phyloP scores from a whole-genome alignment of 2,888 invertebrate species.

The Harpalus rufipes region DNA sequence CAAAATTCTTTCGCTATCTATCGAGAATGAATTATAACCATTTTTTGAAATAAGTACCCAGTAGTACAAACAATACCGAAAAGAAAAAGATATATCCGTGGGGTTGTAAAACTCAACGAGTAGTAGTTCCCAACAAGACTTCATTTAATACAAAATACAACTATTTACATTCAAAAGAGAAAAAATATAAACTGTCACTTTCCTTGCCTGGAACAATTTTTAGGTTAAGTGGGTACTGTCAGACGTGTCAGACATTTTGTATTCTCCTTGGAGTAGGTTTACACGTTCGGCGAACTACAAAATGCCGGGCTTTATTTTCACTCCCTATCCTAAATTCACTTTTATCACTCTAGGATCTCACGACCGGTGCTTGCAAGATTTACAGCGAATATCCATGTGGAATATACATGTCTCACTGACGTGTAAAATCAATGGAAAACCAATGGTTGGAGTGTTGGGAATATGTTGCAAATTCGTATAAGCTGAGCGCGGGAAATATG shows the following conservation, averaged over 20 bases:
- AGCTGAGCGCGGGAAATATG: conserved; percentile 14
- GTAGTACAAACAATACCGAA: no score
- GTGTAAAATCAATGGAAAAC: conserved; percentile 54
- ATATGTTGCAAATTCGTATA: not conserved
- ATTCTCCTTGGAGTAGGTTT: conserved; percentile 14
- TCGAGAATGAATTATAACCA: no score
- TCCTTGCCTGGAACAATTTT: conserved; percentile 9
- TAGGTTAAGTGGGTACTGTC: not conserved
- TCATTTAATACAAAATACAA: no score
- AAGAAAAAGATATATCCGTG: no score
- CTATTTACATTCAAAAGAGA: no score
- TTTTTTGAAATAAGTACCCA: no score
- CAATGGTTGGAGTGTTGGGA: not conserved
- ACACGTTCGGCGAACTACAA: conserved; percentile 40
- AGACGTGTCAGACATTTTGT: conserved; percentile 6
- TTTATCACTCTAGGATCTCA: conserved; percentile 47
- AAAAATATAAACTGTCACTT: no score
- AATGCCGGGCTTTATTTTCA: conserved; percentile 53
- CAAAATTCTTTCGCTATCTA: no score
- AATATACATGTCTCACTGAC: conserved; percentile 53
- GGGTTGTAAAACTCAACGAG: no score
- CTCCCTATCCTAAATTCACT: conserved; percentile 47
- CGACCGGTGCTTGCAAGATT: conserved; percentile 32
- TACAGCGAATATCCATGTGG: conserved; percentile 38
- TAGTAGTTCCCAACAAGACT: no score